These are phyloP conservation scores for Micronycteris hirsuta DNA, from an alignment of 2,113 vertebrate genomes.

Conservation along the genomic window DNA sequence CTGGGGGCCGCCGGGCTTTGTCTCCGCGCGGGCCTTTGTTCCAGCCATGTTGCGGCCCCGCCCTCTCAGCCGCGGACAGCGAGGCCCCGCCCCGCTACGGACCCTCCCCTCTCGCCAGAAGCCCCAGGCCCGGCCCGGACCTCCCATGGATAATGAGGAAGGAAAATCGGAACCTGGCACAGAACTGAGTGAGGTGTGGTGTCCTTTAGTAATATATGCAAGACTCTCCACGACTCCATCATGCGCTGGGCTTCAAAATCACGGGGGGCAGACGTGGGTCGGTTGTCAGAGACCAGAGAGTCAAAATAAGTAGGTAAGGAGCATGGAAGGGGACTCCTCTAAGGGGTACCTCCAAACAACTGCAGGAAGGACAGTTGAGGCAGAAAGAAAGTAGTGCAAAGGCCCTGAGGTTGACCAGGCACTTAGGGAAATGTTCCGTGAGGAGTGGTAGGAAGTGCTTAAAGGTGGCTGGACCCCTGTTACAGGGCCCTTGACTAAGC, in stretches of 20 bases:
- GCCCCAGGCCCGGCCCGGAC: rapidly evolving
- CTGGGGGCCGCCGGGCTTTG: not conserved
- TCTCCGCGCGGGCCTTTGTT: slow-evolving; percentile 59
- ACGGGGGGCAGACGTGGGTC: not conserved
- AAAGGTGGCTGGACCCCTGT: not conserved
- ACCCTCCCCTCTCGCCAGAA: not conserved
- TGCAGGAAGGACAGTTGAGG: not conserved
- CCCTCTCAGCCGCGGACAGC: too few relatives aligned
- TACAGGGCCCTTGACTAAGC: not conserved
- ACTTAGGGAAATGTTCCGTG: too few relatives aligned
- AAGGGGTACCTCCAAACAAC: not conserved
- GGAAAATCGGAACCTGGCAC: not conserved
- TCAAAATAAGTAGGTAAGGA: not conserved
- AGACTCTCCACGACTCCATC: not conserved
- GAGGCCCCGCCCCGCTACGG: not conserved
- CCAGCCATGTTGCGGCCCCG: not conserved
- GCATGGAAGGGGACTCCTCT: not conserved
- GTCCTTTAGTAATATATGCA: not conserved
- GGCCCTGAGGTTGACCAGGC: not conserved
- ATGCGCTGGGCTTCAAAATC: not conserved
- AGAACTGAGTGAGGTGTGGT: not conserved
- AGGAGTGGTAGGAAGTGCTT: not conserved
- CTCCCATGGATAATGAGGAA: not conserved
- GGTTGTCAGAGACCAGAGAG: too few relatives aligned
- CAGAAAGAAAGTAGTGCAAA: not conserved